These are phyloP conservation scores for Gymnosoma rotundatum DNA, from an alignment of 2,888 invertebrate genomes.

Conservation along the genomic window DNA sequence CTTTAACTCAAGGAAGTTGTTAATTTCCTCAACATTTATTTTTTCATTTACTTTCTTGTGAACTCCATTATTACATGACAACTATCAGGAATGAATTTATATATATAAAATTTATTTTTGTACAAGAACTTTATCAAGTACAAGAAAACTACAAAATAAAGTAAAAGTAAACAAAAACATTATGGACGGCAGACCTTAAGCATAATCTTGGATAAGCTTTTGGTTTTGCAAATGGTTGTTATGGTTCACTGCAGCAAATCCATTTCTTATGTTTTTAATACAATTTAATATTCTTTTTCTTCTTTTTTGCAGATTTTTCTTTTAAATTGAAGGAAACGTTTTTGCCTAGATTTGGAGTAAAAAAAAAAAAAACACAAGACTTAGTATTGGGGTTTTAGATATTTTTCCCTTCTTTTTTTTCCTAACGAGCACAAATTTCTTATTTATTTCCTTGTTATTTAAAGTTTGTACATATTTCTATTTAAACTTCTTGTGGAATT, in stretches of 20 bases:
- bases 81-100: constrained; percentile 19
- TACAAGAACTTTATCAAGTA: background rate
- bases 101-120: constrained; percentile 23
- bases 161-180: background rate
- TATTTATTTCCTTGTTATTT: constrained; percentile 43
- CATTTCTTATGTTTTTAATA: constrained; percentile 31
- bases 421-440: constrained; percentile 19
- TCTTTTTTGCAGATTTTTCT: background rate
- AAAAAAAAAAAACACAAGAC: background rate
- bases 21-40: constrained; percentile 63
- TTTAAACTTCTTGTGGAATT: constrained; percentile 27
- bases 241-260: constrained; percentile 61
- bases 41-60: background rate
- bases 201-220: constrained; percentile 71
- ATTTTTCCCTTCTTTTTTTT: background rate
- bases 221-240: constrained; percentile 63
- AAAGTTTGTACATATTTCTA: constrained; percentile 16
- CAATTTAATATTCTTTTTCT: background rate
- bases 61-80: constrained; percentile 39
- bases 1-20: constrained; percentile 65
- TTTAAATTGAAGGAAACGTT: background rate
- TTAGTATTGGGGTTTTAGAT: background rate
- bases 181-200: constrained; percentile 59
- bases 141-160: background rate
- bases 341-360: background rate